phyloP scores from a whole-genome alignment of 2,113 vertebrate genomes.

The Scomber japonicus region DNA sequence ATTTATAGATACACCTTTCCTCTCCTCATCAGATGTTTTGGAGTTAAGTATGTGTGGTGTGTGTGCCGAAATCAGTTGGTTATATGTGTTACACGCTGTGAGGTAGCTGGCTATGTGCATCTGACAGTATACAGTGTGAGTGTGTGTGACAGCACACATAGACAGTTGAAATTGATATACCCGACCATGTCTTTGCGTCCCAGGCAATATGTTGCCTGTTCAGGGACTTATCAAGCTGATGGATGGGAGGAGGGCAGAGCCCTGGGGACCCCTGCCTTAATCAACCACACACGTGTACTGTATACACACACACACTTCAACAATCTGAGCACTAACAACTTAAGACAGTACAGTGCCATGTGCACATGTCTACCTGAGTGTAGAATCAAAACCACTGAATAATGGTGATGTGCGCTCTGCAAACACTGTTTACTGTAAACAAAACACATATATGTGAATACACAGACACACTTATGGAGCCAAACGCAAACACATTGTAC shows the following conservation, averaged over 20 bases:
- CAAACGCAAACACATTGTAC: not conserved
- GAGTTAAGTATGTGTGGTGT: too few species aligned
- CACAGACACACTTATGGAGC: conserved; percentile 41
- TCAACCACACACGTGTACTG: conserved; percentile 84
- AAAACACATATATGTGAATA: not conserved
- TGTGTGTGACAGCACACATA: conserved; percentile 80
- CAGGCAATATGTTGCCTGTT: conserved; percentile 95
- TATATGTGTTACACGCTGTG: conserved; percentile 2
- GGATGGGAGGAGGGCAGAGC: conserved; percentile 89
- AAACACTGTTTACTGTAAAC: not conserved
- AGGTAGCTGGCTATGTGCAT: conserved; percentile 3
- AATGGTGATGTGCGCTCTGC: not conserved
- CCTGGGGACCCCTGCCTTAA: conserved; percentile 89
- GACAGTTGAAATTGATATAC: conserved; percentile 92
- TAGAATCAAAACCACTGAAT: not conserved
- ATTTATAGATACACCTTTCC: not conserved
- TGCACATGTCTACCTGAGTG: not conserved
- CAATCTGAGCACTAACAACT: conserved; percentile 86
- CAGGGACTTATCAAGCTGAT: conserved; percentile 95
- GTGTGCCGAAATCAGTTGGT: too few species aligned
- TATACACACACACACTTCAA: conserved; percentile 67
- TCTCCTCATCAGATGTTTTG: too few species aligned
- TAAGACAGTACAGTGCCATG: conserved; percentile 53
- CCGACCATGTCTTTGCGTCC: conserved; percentile 87
- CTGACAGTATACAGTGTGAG: conserved; percentile 33